Evolutionary conservation across 2,888 invertebrate genomes (phyloP), one percentile per base, ranked within the genome.

Genomic region (Pandemis corylana): DNA sequence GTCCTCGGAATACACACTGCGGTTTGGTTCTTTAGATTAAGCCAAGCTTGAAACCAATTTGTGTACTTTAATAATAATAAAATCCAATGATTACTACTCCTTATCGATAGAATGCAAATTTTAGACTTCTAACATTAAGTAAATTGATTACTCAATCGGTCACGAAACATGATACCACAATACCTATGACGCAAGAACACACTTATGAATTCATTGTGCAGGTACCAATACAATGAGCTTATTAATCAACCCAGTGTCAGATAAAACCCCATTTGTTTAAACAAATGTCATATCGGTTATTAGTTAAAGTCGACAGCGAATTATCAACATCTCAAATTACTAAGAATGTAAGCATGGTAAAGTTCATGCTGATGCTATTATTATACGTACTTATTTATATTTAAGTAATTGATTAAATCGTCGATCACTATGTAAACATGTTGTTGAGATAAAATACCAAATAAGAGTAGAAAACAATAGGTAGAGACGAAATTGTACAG

Each of bases 201-300:
- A 63, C 75, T 67, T 75, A 75, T 63, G 67, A 56, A 67, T 75
- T 71, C 70, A 71, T 71, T 71, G 75, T 70, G 44, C 51, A 56
- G 62, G 74, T 74, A 66, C 62, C 62, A 41, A 64, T 62, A 75
- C 75, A 75, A 75, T 71, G 75, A 75, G 66, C 75, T 75, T 75
- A 75, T 75, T 71, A 75, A 75, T 75, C 75, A 75, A 67, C 61
- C 44, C 71, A 46, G 44, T 62, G 70, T 67, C 71, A 67, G 75
- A 75, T 75, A 75, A 70, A 75, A 53, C 41, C 5, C 46, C 64
- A 71, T 71, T 75, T 71, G 71, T 71, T 75, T 75, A 75, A 71
- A 51, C 66, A 70, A 75, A 75, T 75, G 71, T 71, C 75, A 75
- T 75, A 75, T 75, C 67, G 62, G 75, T 75, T 75, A 75, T 75